phyloP scores from a whole-genome alignment of 2,113 vertebrate species.

The Colossoma macropomum region DNA sequence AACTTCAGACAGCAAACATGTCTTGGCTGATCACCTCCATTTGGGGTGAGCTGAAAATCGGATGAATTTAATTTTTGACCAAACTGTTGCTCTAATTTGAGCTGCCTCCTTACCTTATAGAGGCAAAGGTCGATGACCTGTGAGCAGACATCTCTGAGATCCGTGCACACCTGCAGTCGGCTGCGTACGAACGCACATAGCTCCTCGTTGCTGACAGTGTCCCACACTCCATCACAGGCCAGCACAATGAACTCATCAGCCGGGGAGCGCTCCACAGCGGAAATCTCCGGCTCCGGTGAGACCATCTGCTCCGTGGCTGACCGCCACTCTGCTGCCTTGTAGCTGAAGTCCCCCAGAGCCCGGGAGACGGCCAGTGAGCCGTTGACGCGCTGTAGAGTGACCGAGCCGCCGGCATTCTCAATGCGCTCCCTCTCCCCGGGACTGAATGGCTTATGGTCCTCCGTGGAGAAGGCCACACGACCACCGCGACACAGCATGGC shows the following conservation, averaged over 20 bases:
- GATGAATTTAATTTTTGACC: too few species aligned
- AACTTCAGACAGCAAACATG: too few species aligned
- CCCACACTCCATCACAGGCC: constrained; percentile 86
- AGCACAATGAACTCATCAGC: constrained; percentile 84
- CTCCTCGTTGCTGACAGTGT: constrained; percentile 78
- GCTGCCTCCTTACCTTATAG: constrained; percentile 77
- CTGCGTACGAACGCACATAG: constrained; percentile 80
- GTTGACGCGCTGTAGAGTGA: constrained; percentile 79
- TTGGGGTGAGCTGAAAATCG: too few species aligned
- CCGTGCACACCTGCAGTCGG: constrained; percentile 77
- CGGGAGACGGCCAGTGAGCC: constrained; percentile 85
- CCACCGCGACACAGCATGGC: constrained; percentile 80
- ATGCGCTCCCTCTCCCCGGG: constrained; percentile 83
- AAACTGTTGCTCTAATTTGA: not conserved
- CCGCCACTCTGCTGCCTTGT: constrained; percentile 80
- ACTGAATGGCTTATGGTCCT: constrained; percentile 82
- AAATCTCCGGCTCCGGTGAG: constrained; percentile 84
- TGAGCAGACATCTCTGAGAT: constrained; percentile 80
- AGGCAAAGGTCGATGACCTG: constrained; percentile 84
- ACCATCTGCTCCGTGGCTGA: constrained; percentile 79
- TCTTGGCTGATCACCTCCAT: too few species aligned
- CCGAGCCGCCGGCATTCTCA: constrained; percentile 79
- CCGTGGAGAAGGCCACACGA: constrained; percentile 79
- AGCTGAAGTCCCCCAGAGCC: constrained; percentile 83
- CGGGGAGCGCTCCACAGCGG: constrained; percentile 73